A percentile compares a stretch with the other conserved stretches of the same genome.
Evolutionary conservation across 2,113 vertebrate species (phyloP).

Genomic region (Corvus hawaiiensis): DNA sequence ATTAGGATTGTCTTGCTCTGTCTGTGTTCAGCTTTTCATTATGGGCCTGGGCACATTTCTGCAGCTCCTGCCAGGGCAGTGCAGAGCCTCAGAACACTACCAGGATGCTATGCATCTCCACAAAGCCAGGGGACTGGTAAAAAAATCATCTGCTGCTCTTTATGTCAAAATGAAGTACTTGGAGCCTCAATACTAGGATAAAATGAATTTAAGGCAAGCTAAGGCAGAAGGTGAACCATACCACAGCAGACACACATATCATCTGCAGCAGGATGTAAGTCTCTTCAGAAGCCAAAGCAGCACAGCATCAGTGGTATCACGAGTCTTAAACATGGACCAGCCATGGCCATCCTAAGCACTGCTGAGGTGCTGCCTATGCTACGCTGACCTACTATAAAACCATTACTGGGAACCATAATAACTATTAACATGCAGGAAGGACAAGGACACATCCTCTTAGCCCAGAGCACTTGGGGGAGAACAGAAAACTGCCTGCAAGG

Average conservation of each 20-base stretch:
- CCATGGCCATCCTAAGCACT: accelerated
- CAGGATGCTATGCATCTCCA: not conserved
- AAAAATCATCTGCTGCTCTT: not conserved
- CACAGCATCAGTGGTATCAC: accelerated
- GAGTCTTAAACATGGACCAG: not conserved
- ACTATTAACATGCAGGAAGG: not conserved
- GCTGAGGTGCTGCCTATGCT: not conserved
- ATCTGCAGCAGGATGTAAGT: not conserved
- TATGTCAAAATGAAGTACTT: not conserved
- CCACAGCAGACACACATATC: not conserved
- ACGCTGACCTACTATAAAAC: accelerated
- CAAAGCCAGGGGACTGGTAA: not conserved
- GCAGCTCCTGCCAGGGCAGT: not conserved
- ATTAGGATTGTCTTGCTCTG: not conserved
- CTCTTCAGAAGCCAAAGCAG: not conserved
- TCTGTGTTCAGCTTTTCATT: not conserved
- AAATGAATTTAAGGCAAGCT: not conserved
- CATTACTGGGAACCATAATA: not conserved
- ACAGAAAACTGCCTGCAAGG: not conserved
- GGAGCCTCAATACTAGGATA: not conserved
- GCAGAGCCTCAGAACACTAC: not conserved
- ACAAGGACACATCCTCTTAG: not conserved
- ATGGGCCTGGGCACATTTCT: not conserved
- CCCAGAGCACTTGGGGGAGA: not conserved
- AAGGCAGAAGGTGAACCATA: not conserved